Base-by-base conservation (phyloP, 2,113 vertebrate species). In the Delphinus delphis region DNA sequence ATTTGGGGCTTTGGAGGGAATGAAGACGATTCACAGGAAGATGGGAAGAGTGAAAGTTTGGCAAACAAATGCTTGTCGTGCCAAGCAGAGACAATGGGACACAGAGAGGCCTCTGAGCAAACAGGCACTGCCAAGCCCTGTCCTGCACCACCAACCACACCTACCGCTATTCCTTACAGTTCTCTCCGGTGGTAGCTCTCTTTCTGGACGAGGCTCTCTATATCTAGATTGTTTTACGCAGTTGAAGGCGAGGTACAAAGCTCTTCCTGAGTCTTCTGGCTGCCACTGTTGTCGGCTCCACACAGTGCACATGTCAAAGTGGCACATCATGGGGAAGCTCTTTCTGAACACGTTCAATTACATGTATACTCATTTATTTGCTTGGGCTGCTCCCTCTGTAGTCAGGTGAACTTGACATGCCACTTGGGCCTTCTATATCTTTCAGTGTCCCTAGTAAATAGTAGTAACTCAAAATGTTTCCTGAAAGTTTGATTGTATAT, bases 41-140 rank as follows among this genome's bases (percentile, higher is more conserved):
- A n/a, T 55, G 33, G 2, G 50, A 55, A 55, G 76, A n/a, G 11
- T 0, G 0, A 55, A 55, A 4, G 6, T 23, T 23, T 55, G 76
- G 6, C 50, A 36, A 55, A 53, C 20, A 55, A 79, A 79, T 6
- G 33, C 3, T n/a, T 14, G 20, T 55, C 20, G 6, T 55, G 20
- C 50, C 50, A n/a, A 55, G 33, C 33, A 79, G 20, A n/a, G 50
- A 36, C 20, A 25, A 79, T n/a, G 20, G 60, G 12, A 55, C 33
- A 55, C 7, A 28, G 50, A 55, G 50, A 55, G 76, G 50, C 25
- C 50, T 79, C 50, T 25, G 20, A 53, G 36, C 33, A 79, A 55
- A 79, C 31, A n/a, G 11, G 31, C 20, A 23, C 60, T 6, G n/a
- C 33, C 50, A n/a, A 79, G 50, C 50, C 10, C 44, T 21, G 20